Base-by-base conservation (phyloP, 2,888 invertebrate genomes). In the Sminthurides aquaticus region DNA sequence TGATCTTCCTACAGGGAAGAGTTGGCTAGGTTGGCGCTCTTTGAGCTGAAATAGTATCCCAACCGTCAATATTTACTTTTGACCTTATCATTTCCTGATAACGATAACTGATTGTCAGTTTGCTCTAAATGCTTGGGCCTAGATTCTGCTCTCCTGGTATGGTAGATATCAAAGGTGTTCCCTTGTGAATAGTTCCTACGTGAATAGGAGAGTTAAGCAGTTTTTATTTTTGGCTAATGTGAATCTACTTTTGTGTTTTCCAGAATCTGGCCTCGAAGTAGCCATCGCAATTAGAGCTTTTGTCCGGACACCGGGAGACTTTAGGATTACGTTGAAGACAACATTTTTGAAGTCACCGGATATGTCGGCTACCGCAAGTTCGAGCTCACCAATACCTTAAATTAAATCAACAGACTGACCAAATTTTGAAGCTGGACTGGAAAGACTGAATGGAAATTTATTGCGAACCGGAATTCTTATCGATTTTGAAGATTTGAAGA, bases 351-450 rank as follows among this genome's bases (percentile, higher is more conserved):
- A 34, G 43, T 15, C 43, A 5, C 43, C 8, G 43, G 43, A 34
- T 34, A 34, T 11, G 43, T 11, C 43, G 43, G 43, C 43, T 5
- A 11, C 8, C 43, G 8, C 15, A 34, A 27, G 25, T 43, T 34
- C 62, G 62, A 54, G 55, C 55, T 62, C 62, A 56, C 43, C 15
- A 5, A 34, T 22, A 22, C 52, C 52, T 52, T 52, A 22, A 18
- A 11, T 43, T 8, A 27, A 60, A 11, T 62, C 29, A 34, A 62
- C 56, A 61, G 61, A 61, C 61, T 61, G 61, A 61, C 61, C 15
- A 3, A 54, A 20, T 49, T 18, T 49, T 49, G 60, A 26, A 60
- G 60, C 60, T 49, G 49, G 60, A 49, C 43, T 48, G 60, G 60
- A 43, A 60, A 60, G 60, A 60, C 60, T 60, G 60, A 60, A 60